phyloP scores from a whole-genome alignment of 1,140 invertebrate genomes.

The Dinoponera quadriceps region DNA sequence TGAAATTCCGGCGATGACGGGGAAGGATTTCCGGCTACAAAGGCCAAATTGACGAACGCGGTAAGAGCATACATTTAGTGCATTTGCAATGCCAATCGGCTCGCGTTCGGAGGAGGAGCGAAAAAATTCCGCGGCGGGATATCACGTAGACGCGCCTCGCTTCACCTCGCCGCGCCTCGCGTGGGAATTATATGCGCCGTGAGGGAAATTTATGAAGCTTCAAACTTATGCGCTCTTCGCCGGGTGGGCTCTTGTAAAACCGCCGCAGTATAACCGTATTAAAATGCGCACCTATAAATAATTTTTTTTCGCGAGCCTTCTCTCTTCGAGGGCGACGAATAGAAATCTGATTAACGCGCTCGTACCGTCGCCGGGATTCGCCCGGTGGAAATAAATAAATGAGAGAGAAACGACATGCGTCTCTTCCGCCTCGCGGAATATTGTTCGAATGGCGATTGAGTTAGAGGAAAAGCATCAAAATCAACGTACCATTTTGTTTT shows the following conservation, averaged over 20 bases:
- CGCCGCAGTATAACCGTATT: conserved; percentile 8
- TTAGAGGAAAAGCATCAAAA: no score
- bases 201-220: conserved; percentile 37
- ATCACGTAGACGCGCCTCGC: neutral
- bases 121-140: neutral
- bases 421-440: no score
- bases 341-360: neutral
- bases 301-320: neutral
- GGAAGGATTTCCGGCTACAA: conserved; percentile 30
- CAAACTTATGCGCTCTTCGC: neutral
- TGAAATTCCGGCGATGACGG: conserved; percentile 51
- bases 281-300: conserved; percentile 26
- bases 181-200: conserved; percentile 18
- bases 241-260: neutral
- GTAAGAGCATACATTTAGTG: conserved; percentile 37
- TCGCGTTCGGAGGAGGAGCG: conserved; percentile 11
- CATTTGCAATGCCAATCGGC: conserved; percentile 57
- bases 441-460: no score
- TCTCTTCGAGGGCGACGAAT: neutral
- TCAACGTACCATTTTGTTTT: no score
- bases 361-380: neutral
- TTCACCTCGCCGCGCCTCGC: neutral
- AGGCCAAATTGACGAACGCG: conserved; percentile 50
- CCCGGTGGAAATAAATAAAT: neutral
- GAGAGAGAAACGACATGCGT: neutral